Evolutionary conservation across 2,888 invertebrate genomes (phyloP).

Genomic region (Drosophila nr. perissopoda): DNA sequence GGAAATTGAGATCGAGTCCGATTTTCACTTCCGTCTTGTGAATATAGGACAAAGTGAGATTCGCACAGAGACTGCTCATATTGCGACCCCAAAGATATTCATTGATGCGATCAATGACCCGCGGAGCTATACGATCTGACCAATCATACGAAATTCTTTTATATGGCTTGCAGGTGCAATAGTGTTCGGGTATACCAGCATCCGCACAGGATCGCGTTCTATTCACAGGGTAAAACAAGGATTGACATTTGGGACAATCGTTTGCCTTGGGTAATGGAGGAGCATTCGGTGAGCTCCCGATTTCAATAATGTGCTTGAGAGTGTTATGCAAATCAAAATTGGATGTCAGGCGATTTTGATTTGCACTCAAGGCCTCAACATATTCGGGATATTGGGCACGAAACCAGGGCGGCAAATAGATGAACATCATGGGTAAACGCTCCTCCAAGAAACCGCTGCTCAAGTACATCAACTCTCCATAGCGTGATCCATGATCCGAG

Average conservation of each 20-base stretch:
- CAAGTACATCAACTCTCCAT: slow-evolving; percentile 88
- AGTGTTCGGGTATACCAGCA: slow-evolving; percentile 88
- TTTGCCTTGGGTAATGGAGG: slow-evolving; percentile 74
- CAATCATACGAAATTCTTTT: slow-evolving; percentile 34
- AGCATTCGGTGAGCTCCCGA: slow-evolving; percentile 74
- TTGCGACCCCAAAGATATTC: slow-evolving; percentile 52
- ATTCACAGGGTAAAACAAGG: slow-evolving; percentile 87
- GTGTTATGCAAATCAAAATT: slow-evolving; percentile 91
- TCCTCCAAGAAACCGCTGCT: slow-evolving; percentile 91
- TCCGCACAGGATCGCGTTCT: slow-evolving; percentile 88
- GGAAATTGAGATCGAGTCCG: slow-evolving; percentile 22
- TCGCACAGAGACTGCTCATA: slow-evolving; percentile 49
- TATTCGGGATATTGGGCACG: slow-evolving; percentile 86
- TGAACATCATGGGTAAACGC: slow-evolving; percentile 89
- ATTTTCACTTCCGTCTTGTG: slow-evolving; percentile 55
- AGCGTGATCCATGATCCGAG: slow-evolving; percentile 91
- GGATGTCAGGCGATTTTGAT: slow-evolving; percentile 88
- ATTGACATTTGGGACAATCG: slow-evolving; percentile 88
- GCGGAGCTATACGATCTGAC: slow-evolving; percentile 42
- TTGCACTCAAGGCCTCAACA: slow-evolving; percentile 86
- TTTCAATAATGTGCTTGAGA: slow-evolving; percentile 87
- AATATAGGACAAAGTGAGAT: slow-evolving; percentile 49
- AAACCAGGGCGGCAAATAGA: slow-evolving; percentile 88
- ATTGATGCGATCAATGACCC: slow-evolving; percentile 56
- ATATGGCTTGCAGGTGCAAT: slow-evolving; percentile 88